Evolutionary conservation across 2,888 invertebrate genomes (phyloP).

Genomic region (Eulithis prunata): DNA sequence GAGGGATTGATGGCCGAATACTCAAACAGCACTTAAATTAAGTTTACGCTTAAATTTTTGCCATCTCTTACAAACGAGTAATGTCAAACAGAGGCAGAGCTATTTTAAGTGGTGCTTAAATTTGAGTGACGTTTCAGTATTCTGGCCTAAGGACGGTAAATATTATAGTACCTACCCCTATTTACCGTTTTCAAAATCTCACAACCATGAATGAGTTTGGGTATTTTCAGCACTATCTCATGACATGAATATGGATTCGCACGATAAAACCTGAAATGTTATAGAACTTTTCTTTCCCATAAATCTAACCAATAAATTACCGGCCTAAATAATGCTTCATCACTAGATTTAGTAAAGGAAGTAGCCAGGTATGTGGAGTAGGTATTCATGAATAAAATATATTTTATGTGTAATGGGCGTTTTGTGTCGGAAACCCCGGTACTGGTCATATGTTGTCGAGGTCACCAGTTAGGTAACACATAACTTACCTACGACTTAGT

Average conservation of each 20-base stretch:
- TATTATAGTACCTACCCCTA: no score
- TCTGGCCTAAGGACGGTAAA: no score
- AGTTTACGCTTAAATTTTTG: no score
- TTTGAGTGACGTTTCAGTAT: no score
- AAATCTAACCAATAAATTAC: conserved; percentile 8
- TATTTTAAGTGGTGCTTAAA: no score
- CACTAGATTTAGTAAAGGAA: conserved; percentile 11
- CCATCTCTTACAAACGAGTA: no score
- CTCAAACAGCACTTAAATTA: no score
- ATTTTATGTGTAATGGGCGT: conserved; percentile 28
- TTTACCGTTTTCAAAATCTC: no score
- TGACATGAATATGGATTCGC: background rate
- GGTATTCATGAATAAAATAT: conserved; percentile 67
- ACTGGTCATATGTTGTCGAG: conserved; percentile 25
- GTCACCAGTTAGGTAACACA: conserved; percentile 20
- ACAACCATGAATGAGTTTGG: no score
- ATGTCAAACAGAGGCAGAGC: no score
- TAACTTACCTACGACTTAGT: conserved; percentile 11
- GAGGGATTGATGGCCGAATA: no score
- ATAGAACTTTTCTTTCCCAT: conserved; percentile 6
- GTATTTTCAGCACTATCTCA: background rate
- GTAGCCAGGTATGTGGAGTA: conserved; percentile 35
- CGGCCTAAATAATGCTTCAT: conserved; percentile 8
- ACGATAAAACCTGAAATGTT: background rate
- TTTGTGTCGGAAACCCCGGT: conserved; percentile 43